These are phyloP conservation scores for Microctenopoma stevenorrisi DNA, from an alignment of 2,797 vertebrate species.

Conservation along the genomic window DNA sequence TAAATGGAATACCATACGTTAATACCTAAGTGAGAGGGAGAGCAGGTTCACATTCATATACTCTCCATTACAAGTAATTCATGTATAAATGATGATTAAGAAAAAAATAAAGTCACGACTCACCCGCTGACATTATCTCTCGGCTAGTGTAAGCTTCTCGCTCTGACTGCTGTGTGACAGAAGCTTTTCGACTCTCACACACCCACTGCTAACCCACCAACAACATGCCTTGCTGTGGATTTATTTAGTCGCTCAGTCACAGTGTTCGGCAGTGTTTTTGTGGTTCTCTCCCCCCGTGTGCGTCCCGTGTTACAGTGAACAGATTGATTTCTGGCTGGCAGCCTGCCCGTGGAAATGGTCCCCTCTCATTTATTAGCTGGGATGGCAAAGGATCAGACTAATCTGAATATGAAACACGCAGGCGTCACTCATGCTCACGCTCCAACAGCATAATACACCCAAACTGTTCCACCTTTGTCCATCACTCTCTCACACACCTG, in stretches of 20 bases:
- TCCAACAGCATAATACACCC: neutral
- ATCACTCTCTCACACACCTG: conserved; percentile 15
- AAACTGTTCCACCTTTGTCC: conserved; percentile 5
- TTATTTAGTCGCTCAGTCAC: conserved; percentile 32
- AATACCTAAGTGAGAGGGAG: too few relatives aligned
- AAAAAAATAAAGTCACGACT: neutral
- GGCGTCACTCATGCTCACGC: conserved; percentile 3
- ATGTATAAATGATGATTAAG: too few relatives aligned
- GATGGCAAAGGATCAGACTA: conserved; percentile 30
- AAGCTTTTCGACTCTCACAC: conserved; percentile 2
- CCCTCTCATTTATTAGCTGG: conserved; percentile 1
- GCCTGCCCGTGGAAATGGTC: conserved; percentile 3
- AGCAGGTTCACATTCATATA: too few relatives aligned
- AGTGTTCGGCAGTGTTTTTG: neutral
- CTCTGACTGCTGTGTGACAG: neutral
- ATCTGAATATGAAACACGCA: conserved; percentile 49
- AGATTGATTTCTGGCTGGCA: conserved; percentile 3
- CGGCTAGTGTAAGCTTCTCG: conserved; percentile 1
- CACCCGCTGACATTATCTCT: neutral
- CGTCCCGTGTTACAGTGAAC: neutral
- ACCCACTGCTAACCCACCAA: conserved; percentile 21
- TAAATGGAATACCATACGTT: too few relatives aligned
- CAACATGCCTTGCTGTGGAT: conserved; percentile 19
- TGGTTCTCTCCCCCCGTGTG: neutral
- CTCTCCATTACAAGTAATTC: too few relatives aligned